Percentiles rank a stretch among this genome's conserved stretches.
Conservation (phyloP, 2,888 invertebrate genomes). For the Xestia c-nigrum region DNA sequence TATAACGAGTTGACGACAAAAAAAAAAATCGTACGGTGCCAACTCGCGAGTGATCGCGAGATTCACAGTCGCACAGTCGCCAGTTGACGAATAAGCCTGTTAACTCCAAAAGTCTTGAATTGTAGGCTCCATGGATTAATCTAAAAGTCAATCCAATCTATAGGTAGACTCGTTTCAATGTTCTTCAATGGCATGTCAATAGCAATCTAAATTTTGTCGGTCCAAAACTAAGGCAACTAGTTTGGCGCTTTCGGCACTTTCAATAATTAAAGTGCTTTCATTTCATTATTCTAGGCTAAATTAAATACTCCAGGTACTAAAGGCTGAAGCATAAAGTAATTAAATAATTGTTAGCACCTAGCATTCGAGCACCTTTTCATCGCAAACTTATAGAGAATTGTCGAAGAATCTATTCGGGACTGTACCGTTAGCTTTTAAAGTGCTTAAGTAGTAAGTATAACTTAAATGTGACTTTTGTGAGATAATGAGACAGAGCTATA, state of each 20-base stretch:
- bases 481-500: background rate
- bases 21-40: too few relatives aligned
- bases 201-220: too few relatives aligned
- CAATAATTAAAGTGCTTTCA: slow-evolving; percentile 1
- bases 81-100: too few relatives aligned
- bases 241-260: too few relatives aligned
- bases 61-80: too few relatives aligned
- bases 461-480: background rate
- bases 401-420: background rate
- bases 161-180: background rate
- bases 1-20: too few relatives aligned
- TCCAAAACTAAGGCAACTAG: too few relatives aligned
- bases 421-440: background rate
- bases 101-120: background rate
- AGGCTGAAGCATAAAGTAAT: background rate
- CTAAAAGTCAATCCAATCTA: slow-evolving; percentile 4
- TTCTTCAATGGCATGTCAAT: too few relatives aligned
- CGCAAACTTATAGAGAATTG: background rate
- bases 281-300: slow-evolving; percentile 10
- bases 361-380: background rate
- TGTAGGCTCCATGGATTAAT: background rate
- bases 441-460: too few relatives aligned
- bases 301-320: background rate
- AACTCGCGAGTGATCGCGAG: too few relatives aligned
- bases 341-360: background rate